Percentiles rank a stretch among this genome's conserved stretches.
These are phyloP conservation scores for Onthophagus taurus DNA, from an alignment of 1,140 invertebrate genomes.

Conservation along the genomic window DNA sequence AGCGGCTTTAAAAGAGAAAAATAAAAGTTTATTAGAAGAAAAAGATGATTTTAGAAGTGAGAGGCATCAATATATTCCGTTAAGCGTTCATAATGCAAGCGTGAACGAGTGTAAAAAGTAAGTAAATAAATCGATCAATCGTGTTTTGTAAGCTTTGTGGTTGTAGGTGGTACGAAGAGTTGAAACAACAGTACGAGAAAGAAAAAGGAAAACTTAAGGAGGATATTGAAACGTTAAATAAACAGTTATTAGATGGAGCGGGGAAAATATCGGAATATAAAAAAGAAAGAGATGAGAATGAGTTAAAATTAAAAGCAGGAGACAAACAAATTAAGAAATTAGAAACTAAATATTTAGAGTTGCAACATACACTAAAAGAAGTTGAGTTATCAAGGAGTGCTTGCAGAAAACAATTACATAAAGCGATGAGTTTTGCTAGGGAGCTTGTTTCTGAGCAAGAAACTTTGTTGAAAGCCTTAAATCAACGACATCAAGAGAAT, in stretches of 20 bases:
- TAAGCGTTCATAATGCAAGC: slow-evolving; percentile 43
- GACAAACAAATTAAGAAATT: slow-evolving; percentile 44
- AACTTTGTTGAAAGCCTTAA: slow-evolving; percentile 38
- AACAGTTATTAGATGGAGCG: slow-evolving; percentile 36
- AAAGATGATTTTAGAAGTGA: slow-evolving; percentile 45
- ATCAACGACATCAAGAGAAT: slow-evolving; percentile 43
- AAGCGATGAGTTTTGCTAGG: slow-evolving; percentile 45
- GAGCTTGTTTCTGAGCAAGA: slow-evolving; percentile 48
- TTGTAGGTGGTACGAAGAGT: slow-evolving; percentile 48
- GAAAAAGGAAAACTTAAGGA: slow-evolving; percentile 45
- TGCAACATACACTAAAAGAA: slow-evolving; percentile 39
- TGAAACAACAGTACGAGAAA: slow-evolving; percentile 49
- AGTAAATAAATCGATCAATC: slow-evolving; percentile 4
- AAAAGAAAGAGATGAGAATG: slow-evolving; percentile 41
- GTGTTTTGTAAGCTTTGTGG: not conserved
- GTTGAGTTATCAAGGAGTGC: slow-evolving; percentile 44
- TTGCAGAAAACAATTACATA: slow-evolving; percentile 44
- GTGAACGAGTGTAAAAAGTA: slow-evolving; percentile 52
- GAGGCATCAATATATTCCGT: slow-evolving; percentile 43
- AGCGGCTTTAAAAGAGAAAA: slow-evolving; percentile 45
- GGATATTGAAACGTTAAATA: slow-evolving; percentile 34
- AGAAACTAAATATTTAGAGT: slow-evolving; percentile 13
- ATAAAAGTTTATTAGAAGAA: slow-evolving; percentile 40
- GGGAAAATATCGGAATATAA: slow-evolving; percentile 29
- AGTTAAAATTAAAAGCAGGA: slow-evolving; percentile 35